A percentile compares a stretch with the other conserved stretches of the same genome.
phyloP scores from a whole-genome alignment of 2,888 invertebrate species.

The Cephalotes varians region DNA sequence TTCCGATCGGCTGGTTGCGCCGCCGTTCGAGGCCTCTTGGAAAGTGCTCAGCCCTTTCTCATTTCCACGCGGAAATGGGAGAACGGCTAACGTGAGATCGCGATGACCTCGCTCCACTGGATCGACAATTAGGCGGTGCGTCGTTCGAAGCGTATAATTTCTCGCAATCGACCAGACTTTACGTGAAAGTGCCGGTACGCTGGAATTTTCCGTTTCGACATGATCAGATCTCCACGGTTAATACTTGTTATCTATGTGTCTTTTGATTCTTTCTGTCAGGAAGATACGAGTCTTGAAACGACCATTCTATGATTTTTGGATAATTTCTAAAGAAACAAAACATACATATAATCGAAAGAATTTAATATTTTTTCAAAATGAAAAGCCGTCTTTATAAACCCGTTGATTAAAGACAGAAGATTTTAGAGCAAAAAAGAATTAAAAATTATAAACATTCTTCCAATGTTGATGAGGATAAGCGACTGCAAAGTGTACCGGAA shows the following conservation, averaged over 20 bases:
- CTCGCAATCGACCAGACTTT: slow-evolving; percentile 29
- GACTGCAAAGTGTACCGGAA: neutral
- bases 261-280: neutral
- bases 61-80: slow-evolving; percentile 68
- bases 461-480: neutral
- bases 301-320: neutral
- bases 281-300: neutral
- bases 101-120: slow-evolving; percentile 63
- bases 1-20: slow-evolving; percentile 27
- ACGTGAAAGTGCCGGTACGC: neutral
- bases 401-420: neutral
- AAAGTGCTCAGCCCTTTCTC: slow-evolving; percentile 57
- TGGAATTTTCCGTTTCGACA: slow-evolving; percentile 11
- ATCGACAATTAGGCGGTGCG: slow-evolving; percentile 64
- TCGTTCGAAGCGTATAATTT: slow-evolving; percentile 60
- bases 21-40: slow-evolving; percentile 20
- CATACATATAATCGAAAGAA: neutral
- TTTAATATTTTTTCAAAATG: neutral
- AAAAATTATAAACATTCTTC: neutral
- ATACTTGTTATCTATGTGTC: neutral
- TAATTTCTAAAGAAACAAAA: neutral
- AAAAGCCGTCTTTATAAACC: neutral
- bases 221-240: neutral
- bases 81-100: slow-evolving; percentile 66
- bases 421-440: neutral